Evolutionary conservation across 2,888 invertebrate species (phyloP), one percentile per base, ranked within the genome.

Genomic region (Meiosimyza platycephala): DNA sequence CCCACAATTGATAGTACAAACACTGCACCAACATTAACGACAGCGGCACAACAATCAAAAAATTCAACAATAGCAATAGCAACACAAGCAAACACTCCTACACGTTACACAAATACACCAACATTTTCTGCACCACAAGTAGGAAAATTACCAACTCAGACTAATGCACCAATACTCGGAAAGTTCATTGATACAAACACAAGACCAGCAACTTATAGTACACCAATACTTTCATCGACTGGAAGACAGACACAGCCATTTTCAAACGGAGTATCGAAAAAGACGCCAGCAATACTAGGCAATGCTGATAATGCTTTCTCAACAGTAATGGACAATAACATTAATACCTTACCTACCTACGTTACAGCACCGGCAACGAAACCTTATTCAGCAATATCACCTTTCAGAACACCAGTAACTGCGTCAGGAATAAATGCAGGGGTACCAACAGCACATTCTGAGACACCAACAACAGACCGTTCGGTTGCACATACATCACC

Each of bases 401-500:
- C 16, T 22, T 22, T 22, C 48, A 40, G 11, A 9, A 15, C 60
- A 15, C 11, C 16, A 33, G 11, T 4, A 7, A n/a, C 33, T 16
- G 1, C 60, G 11, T 40, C 16, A 16, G 47, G 4, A 51, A 13
- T 51, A 64, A 64, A 18, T 48, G 50, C 48, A 48, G 13, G 5
- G 9, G 5, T 18, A 64, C 51, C 48, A 50, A n/a, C 64, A 50
- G 22, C 50, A 18, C 16, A 64, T 5, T 12, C 51, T 18, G 6
- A 18, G 4, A 5, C 9, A 65, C 64, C 50, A 28, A 51, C 55
- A 57, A n/a, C 48, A 64, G 28, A 28, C 28, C 28, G 28, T 4
- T 47, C 33, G 22, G 47, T 52, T 33, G 15, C 57, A 54, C 57
- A 50, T 11, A 66, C 51, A 52, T 16, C 40, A 67, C 48, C 51